Evolutionary conservation across 2,113 vertebrate species (phyloP), one percentile per base, ranked within the genome.

Genomic region (Chloroceryle aenea): DNA sequence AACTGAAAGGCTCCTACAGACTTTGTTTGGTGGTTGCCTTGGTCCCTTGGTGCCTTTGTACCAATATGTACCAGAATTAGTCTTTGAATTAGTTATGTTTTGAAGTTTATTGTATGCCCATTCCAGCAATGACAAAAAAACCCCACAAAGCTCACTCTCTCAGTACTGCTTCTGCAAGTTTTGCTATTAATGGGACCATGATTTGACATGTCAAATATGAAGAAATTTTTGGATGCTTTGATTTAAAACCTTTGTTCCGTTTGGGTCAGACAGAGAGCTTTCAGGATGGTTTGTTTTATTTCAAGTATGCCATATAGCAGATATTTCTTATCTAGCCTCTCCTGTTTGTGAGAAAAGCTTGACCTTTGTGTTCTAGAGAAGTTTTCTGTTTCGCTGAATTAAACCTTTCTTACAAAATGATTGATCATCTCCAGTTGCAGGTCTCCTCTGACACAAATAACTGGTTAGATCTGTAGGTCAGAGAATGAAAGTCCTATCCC

Each of bases 11-110:
- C n/a, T 79, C 58, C 48, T 82, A 29, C 18, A 62, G 66, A 45
- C 27, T 91, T 92, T 81, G 82, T 48, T 29, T 69, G 32, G 32
- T 85, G 61, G 85, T 90, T 85, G 40, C 43, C 66, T 59, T 58
- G n/a, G 30, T 61, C 7, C 8, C 45, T 59, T 62, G n/a, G 30
- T 61, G 6, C 8, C 45, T 91, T 87, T 87, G 3, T 66, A 87
- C 48, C 71, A 82, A 17, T 53, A 79, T 27, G 32, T 87, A 94
- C 87, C 59, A 80, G 55, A 93, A 94, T 85, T 71, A 91, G 36
- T 66, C 67, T 89, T 97, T 89, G 59, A 94, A 90, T 79, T 95
- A 93, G 61, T 42, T 62, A 62, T 66, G 11, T 78, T 89, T 96
- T 93, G 63, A 93, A 94, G 85, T 36, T 85, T 71, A 82, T 88